Base-by-base conservation (phyloP, 1,140 invertebrate genomes). In the Camponotus vicinus region DNA sequence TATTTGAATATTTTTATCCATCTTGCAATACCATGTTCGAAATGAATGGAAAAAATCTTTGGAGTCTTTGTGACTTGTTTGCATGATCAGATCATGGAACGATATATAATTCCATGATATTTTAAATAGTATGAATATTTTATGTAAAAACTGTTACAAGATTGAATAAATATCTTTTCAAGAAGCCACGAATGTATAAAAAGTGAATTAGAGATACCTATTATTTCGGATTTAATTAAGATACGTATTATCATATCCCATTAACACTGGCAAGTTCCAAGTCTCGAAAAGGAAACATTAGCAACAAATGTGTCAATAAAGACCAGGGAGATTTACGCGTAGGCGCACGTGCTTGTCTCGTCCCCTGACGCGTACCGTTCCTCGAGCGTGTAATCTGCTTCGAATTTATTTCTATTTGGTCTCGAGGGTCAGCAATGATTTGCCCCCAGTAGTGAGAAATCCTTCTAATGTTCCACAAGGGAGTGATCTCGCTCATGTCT, bases 391-490 rank as follows among this genome's bases (percentile, higher is more conserved):
- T 90, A 88, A 90, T 90, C 89, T 63, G 89, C 32, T 66, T 82
- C 82, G 75, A 90, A 90, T 90, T 90, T 90, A 90, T 90, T 90
- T 92, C 88, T 92, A 92, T 93, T 93, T 92, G 92, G 71, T 86
- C 71, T 89, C 77, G 87, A 92, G 92, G 92, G 91, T 92, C 82
- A 85, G 15, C 86, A 32, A 90, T 90, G 83, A 88, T 88, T 76
- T 27, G 9, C 55, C 61, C 85, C 45, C 27, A 52, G 69, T 42
- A 57, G 11, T 37, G n/a, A 75, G 59, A 77, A 86, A 89, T 86
- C 88, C 88, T 82, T 69, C 52, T 52, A 83, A 80, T 78, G 21
- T 75, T 32, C 61, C 88, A 45, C 63, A 67, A 67, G 89, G 82
- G 89, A 90, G 77, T 64, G 85, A 91, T 90, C 86, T 78, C 45